Percentiles rank a stretch among this genome's conserved stretches.
phyloP scores from a whole-genome alignment of 2,113 vertebrate species.

The Strigops habroptila region DNA sequence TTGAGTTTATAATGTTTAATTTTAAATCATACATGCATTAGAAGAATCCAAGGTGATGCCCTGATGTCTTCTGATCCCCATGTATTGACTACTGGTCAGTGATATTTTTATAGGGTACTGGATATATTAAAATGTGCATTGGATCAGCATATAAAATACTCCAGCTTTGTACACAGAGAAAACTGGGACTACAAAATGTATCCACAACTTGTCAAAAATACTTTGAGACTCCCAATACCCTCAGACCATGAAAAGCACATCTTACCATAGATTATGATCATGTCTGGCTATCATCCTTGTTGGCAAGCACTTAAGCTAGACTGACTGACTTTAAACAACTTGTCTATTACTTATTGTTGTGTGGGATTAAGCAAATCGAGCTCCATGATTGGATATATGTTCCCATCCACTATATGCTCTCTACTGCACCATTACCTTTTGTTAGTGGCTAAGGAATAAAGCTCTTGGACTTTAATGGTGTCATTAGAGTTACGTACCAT shows the following conservation, averaged over 20 bases:
- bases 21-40: not conserved
- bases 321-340: not conserved
- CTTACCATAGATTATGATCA: not conserved
- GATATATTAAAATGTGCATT: not conserved
- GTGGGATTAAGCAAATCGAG: not conserved
- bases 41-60: not conserved
- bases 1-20: not conserved
- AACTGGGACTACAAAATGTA: not conserved
- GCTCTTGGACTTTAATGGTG: not conserved
- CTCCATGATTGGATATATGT: not conserved
- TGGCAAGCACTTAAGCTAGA: not conserved
- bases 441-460: conserved; percentile 2
- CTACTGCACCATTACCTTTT: not conserved
- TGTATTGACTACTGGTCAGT: not conserved
- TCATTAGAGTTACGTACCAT: not conserved
- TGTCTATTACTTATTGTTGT: not conserved
- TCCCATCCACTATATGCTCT: not conserved
- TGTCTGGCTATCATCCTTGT: not conserved
- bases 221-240: not conserved
- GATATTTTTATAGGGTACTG: not conserved
- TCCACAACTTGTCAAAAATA: not conserved
- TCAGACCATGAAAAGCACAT: not conserved
- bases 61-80: not conserved
- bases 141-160: not conserved
- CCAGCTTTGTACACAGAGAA: not conserved